Conservation (phyloP, 2,888 invertebrate genomes). For the Calephelis perditalis region DNA sequence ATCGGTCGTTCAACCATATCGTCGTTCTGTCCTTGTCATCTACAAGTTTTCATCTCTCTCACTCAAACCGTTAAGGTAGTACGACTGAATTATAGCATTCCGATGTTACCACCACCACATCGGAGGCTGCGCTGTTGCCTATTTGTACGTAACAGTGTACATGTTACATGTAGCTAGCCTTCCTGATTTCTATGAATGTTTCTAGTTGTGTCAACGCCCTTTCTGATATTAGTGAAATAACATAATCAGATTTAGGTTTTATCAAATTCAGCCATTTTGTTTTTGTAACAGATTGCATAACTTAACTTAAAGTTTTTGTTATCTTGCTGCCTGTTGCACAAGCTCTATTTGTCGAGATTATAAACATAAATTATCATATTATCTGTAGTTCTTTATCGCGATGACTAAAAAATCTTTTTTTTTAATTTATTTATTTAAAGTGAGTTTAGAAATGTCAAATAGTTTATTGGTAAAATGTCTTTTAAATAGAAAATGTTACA, state of each 20-base stretch:
- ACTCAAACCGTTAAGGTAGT: conserved; percentile 72
- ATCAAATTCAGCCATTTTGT: conserved; percentile 7
- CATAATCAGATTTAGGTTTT: conserved; percentile 5
- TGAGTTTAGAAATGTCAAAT: too few relatives aligned
- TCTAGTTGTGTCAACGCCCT: conserved; percentile 53
- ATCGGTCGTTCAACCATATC: conserved; percentile 77
- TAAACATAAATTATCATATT: not conserved
- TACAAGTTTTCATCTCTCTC: conserved; percentile 49
- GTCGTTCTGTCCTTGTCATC: conserved; percentile 44
- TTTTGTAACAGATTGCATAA: conserved; percentile 3
- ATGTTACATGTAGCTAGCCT: conserved; percentile 55
- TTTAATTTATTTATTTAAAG: too few relatives aligned
- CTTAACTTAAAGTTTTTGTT: not conserved
- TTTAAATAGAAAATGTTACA: too few relatives aligned
- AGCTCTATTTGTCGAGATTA: conserved; percentile 2
- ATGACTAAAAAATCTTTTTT: not conserved
- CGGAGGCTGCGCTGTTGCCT: conserved; percentile 58
- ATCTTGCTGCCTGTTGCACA: not conserved
- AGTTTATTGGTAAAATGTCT: too few relatives aligned
- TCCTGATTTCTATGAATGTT: conserved; percentile 48
- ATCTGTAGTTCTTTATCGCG: not conserved
- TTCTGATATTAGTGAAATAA: conserved; percentile 39
- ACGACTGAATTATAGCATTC: conserved; percentile 75
- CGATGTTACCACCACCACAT: conserved; percentile 66
- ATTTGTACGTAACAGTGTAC: conserved; percentile 44